Percentiles rank a stretch among this genome's conserved stretches.
phyloP scores from a whole-genome alignment of 2,797 vertebrate species.

The Lithobates pipiens region DNA sequence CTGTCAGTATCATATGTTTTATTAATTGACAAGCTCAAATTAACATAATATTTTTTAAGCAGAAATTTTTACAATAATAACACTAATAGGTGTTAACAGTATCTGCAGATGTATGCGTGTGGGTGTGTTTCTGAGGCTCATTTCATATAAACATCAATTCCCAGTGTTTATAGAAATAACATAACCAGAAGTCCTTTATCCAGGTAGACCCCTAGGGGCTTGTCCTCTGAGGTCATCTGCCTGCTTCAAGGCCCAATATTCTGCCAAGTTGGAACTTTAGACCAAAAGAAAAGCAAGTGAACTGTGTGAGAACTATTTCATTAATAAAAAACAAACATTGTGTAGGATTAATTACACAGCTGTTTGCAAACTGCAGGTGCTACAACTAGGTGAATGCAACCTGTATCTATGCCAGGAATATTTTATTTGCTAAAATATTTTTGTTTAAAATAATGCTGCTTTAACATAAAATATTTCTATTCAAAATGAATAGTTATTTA shows the following conservation, averaged over 20 bases:
- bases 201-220: slow-evolving; percentile 15
- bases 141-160: slow-evolving; percentile 35
- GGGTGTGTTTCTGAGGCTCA: slow-evolving; percentile 26
- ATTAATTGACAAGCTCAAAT: background rate
- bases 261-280: slow-evolving; percentile 8
- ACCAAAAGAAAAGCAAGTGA: slow-evolving; percentile 5
- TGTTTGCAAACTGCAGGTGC: slow-evolving; percentile 1
- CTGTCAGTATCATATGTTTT: background rate
- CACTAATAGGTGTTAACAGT: slow-evolving; percentile 37
- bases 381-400: background rate
- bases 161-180: slow-evolving; percentile 37
- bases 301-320: slow-evolving; percentile 28
- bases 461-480: background rate
- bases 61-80: slow-evolving; percentile 26
- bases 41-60: slow-evolving; percentile 22
- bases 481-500: background rate
- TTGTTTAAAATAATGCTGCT: background rate
- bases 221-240: slow-evolving; percentile 28
- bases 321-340: slow-evolving; percentile 14
- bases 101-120: slow-evolving; percentile 29
- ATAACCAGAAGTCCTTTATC: slow-evolving; percentile 31
- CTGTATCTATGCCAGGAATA: background rate
- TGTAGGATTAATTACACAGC: background rate
- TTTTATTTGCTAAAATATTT: too few species aligned
- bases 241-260: background rate